Evolutionary conservation across 2,888 invertebrate genomes (phyloP), one percentile per base, ranked within the genome.

Genomic region (Aphodius sticticus): DNA sequence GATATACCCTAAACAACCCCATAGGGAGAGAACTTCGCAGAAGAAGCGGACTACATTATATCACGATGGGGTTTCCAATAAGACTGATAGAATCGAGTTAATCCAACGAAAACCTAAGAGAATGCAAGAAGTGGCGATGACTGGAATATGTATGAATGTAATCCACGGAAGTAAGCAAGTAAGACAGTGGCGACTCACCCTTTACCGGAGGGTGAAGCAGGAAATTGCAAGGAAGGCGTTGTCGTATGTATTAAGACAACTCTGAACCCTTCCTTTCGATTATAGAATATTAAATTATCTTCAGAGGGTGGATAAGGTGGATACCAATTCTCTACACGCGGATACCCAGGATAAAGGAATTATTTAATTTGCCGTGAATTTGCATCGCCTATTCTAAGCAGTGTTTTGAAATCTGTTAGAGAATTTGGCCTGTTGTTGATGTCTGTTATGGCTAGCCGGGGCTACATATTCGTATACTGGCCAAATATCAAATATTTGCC

Each of bases 161-260:
- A 53, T 53, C 53, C 53, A 7, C 53, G 7, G 12, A 53, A 53
- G 53, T 53, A 53, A 53, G 53, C 12, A 53, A 53, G 53, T 53
- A 53, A 53, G 53, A 53, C 53, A 53, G 53, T 53, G 53, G 53
- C 53, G 53, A 53, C 53, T 53, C 53, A 53, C 53, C 53, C 53
- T 53, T 53, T 53, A 74, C 12, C 69, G 80, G 70, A 82, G 82
- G 82, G 85, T 84, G 84, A 84, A 81, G 83, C 82, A 85, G 88
- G 88, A 88, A 88, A 88, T 88, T 88, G 88, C 87, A 86, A 87
- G 87, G 87, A 87, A 78, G 86, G 87, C 87, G 88, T 88, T 88
- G 87, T 86, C 85, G 87, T 87, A 86, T 87, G 86, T 87, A 87
- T 88, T 88, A 88, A 88, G 86, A 86, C 86, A 84, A 82, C 82